Conservation (phyloP, 2,888 invertebrate species). For the Cosmorhoe ocellata region DNA sequence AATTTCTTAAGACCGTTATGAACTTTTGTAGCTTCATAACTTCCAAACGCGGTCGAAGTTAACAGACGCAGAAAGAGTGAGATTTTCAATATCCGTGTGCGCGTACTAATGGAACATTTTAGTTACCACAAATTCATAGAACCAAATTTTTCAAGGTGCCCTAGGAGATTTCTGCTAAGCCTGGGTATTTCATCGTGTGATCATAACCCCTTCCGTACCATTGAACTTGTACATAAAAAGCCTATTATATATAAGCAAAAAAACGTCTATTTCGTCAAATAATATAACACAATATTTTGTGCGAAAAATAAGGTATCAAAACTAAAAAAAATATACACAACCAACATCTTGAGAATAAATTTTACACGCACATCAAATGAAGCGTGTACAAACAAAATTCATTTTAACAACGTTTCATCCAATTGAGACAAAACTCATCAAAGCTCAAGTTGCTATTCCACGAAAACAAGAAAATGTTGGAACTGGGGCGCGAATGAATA, state of each 20-base stretch:
- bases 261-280: too few relatives aligned
- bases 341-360: background rate
- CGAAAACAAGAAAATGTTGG: conserved; percentile 52
- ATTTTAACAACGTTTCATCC: conserved; percentile 11
- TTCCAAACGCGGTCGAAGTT: conserved; percentile 45
- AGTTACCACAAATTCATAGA: too few relatives aligned
- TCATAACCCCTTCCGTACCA: too few relatives aligned
- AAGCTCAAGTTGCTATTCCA: conserved; percentile 29
- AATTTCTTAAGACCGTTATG: conserved; percentile 70
- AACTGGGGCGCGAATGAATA: conserved; percentile 58
- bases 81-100: background rate
- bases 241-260: too few relatives aligned
- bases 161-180: too few relatives aligned
- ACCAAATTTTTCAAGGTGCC: too few relatives aligned
- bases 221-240: too few relatives aligned
- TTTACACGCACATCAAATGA: conserved; percentile 4
- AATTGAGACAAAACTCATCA: conserved; percentile 35
- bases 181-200: too few relatives aligned
- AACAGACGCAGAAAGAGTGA: conserved; percentile 34
- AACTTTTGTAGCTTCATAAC: conserved; percentile 66
- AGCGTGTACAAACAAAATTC: conserved; percentile 4
- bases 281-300: too few relatives aligned
- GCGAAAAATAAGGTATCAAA: too few relatives aligned
- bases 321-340: background rate
- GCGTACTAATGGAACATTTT: too few relatives aligned